Conservation (phyloP, 37 sponge, comb jelly and placozoan species). For the Beroe ovata region DNA sequence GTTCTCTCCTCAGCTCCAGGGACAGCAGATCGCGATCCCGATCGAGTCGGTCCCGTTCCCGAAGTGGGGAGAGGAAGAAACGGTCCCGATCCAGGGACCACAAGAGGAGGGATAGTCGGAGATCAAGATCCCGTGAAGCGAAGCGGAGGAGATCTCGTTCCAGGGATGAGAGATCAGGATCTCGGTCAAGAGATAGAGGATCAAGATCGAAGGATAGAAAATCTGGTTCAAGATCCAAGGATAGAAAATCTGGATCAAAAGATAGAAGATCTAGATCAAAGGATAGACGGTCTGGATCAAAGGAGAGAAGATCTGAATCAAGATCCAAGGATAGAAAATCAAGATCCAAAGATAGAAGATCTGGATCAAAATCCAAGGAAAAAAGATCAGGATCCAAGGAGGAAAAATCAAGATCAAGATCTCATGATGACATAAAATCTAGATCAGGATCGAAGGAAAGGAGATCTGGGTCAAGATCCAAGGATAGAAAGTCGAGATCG, state of each 20-base stretch:
- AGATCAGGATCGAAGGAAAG: not conserved
- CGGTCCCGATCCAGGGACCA: conserved; percentile 26
- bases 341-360: not conserved
- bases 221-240: conserved; percentile 7
- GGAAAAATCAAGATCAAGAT: conserved; percentile 6
- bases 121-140: conserved; percentile 11
- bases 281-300: not conserved
- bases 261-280: not conserved
- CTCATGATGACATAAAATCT: not conserved
- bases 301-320: not conserved
- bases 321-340: not conserved
- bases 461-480: not conserved
- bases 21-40: conserved; percentile 41
- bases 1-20: conserved; percentile 46
- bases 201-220: conserved; percentile 17
- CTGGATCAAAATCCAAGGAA: not conserved
- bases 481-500: not conserved
- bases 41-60: not conserved
- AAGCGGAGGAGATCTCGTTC: conserved; percentile 22
- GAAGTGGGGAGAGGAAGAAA: not conserved
- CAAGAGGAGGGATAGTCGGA: not conserved
- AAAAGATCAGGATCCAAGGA: not conserved
- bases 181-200: not conserved
- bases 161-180: not conserved
- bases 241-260: conserved; percentile 1